Evolutionary conservation across 2,113 vertebrate species (phyloP), one percentile per base, ranked within the genome.

Genomic region (Regulus satrapa): DNA sequence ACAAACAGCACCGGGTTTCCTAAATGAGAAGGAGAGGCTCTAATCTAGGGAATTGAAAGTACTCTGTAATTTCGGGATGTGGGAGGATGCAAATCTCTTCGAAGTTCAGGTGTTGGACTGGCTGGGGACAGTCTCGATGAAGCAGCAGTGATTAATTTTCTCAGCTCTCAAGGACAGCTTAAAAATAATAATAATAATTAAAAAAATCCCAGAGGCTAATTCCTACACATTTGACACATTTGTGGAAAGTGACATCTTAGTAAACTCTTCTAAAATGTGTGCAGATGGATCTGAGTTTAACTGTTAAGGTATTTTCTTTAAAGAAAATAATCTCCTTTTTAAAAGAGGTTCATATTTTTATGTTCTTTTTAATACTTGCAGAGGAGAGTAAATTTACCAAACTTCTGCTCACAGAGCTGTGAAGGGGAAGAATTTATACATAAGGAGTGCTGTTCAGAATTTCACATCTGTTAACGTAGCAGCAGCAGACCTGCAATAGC

Each of bases 241-340:
- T 61, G 21, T 64, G 31, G 49, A 55, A 72, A 71, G 69, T 0
- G 0, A 38, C 1, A 2, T 75, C 23, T 46, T 76, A 8, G 2
- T 8, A 72, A 88, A 52, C 8, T 49, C 23, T 49, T 74, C 26
- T 55, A 19, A 67, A 85, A 52, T 41, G 3, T 26, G 12, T 61
- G 17, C 36, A 52, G 41, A 10, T 75, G 21, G n/a, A 61, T 66
- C 20, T 41, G 49, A 46, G 13, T 54, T 83, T 84, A 56, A 79
- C 18, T 38, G 10, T 66, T 36, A 46, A 18, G 45, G 19, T 52
- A 29, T n/a, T n/a, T n/a, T n/a, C n/a, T n/a, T n/a, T n/a, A n/a
- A n/a, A 41, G 61, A 56, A 83, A 34, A 46, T 7, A 12, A 28
- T 8, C 12, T 59, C 3, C 19, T 58, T 78, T 71, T 82, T 34